Evolutionary conservation across 2,888 invertebrate species (phyloP).

Genomic region (Neoitamus cyanurus): DNA sequence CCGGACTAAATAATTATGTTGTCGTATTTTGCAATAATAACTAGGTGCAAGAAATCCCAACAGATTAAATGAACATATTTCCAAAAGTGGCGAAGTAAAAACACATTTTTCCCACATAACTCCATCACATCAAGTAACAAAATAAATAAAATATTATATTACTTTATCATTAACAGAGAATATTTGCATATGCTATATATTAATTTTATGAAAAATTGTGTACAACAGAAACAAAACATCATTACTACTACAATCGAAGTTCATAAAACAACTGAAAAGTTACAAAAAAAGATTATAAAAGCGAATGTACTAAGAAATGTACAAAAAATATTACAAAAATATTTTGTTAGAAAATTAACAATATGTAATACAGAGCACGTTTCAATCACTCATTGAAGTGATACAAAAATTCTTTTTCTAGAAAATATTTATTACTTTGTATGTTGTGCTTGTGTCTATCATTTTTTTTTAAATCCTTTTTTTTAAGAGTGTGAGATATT

Average conservation of each 20-base stretch:
- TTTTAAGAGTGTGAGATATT: neutral
- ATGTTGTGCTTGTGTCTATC: neutral
- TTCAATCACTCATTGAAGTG: constrained; percentile 28
- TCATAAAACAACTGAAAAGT: constrained; percentile 8
- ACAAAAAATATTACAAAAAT: constrained; percentile 40
- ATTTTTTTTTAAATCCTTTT: neutral
- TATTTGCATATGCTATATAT: constrained; percentile 31
- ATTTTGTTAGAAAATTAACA: constrained; percentile 42
- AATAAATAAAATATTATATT: constrained; percentile 25
- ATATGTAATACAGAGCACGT: constrained; percentile 35
- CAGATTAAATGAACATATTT: neutral
- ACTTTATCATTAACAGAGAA: constrained; percentile 33
- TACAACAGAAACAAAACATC: constrained; percentile 39
- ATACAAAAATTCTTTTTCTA: constrained; percentile 25
- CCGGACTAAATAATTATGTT: neutral
- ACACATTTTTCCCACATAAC: neutral
- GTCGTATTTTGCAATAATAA: neutral
- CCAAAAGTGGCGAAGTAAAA: neutral
- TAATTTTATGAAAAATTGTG: constrained; percentile 29
- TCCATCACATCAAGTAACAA: constrained; percentile 40
- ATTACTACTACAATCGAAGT: constrained; percentile 20
- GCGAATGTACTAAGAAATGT: constrained; percentile 32
- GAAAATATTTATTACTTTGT: constrained; percentile 23
- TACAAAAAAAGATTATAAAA: constrained; percentile 16
- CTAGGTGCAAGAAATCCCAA: neutral